These are phyloP conservation scores for Bradynema listronoti DNA, from an alignment of 1,140 invertebrate species.

Conservation along the genomic window DNA sequence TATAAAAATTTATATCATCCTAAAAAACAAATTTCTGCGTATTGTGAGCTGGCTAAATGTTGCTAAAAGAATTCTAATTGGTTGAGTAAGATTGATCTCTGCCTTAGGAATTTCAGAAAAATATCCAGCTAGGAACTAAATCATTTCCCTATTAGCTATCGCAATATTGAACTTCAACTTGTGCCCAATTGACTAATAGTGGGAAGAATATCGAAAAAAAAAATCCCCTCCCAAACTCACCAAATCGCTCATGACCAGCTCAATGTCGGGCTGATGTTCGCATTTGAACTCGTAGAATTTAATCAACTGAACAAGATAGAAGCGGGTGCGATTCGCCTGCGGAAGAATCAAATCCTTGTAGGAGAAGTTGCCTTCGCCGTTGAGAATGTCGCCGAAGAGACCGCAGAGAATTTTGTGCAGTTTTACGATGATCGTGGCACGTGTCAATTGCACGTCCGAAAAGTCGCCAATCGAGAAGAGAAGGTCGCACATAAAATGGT, in stretches of 20 bases:
- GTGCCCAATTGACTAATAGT: too few species aligned
- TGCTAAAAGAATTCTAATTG: too few species aligned
- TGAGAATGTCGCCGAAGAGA: constrained; percentile 19
- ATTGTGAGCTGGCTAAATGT: too few species aligned
- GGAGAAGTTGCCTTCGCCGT: constrained; percentile 14
- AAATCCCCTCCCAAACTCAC: too few species aligned
- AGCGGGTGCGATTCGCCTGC: constrained; percentile 4
- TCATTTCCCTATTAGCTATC: too few species aligned
- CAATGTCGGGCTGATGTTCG: constrained; percentile 8
- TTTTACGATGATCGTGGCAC: not conserved
- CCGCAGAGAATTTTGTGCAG: not conserved
- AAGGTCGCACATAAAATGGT: constrained; percentile 21
- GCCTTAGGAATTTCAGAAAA: too few species aligned
- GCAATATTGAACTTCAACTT: too few species aligned
- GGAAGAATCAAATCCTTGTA: constrained; percentile 23
- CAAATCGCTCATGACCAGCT: constrained; percentile 9
- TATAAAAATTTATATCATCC: too few species aligned
- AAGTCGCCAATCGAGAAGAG: constrained; percentile 4
- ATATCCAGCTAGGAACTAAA: too few species aligned
- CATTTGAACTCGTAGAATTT: constrained; percentile 21
- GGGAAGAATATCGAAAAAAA: too few species aligned
- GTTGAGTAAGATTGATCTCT: too few species aligned
- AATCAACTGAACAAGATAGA: constrained; percentile 13
- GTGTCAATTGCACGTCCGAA: not conserved
- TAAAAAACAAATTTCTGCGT: too few species aligned